Conservation (phyloP, 2,888 invertebrate species). For the Cactoblastis cactorum region DNA sequence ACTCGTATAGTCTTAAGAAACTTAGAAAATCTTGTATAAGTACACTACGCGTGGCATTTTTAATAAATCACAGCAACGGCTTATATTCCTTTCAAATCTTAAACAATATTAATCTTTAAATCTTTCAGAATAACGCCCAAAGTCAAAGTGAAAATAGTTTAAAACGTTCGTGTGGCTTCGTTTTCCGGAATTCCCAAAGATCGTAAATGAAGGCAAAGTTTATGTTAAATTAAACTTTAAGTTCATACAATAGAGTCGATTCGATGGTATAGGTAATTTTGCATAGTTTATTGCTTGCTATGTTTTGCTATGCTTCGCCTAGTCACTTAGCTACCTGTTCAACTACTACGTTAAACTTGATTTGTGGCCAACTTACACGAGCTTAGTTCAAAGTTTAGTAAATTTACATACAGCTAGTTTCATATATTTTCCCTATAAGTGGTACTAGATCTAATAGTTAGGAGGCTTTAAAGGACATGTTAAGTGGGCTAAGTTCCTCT, state of each 20-base stretch:
- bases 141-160: conserved; percentile 29
- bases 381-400: neutral
- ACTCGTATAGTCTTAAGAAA: conserved; percentile 20
- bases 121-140: conserved; percentile 33
- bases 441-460: too few species aligned
- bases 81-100: conserved; percentile 34
- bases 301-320: conserved; percentile 39
- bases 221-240: conserved; percentile 25
- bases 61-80: conserved; percentile 27
- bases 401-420: neutral
- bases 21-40: conserved; percentile 40
- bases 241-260: conserved; percentile 20
- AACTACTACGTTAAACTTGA: conserved; percentile 41
- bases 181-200: conserved; percentile 16
- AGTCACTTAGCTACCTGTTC: conserved; percentile 49
- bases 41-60: conserved; percentile 50
- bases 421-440: neutral
- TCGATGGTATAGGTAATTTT: conserved; percentile 20
- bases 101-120: conserved; percentile 39
- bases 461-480: too few species aligned
- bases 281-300: conserved; percentile 38
- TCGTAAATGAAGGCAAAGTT: conserved; percentile 20
- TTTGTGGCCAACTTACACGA: conserved; percentile 3
- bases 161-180: conserved; percentile 7
- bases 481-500: too few species aligned